Percentiles rank a stretch among this genome's conserved stretches.
phyloP scores from a whole-genome alignment of 2,797 vertebrate species.

The Pagetopsis macropterus region DNA sequence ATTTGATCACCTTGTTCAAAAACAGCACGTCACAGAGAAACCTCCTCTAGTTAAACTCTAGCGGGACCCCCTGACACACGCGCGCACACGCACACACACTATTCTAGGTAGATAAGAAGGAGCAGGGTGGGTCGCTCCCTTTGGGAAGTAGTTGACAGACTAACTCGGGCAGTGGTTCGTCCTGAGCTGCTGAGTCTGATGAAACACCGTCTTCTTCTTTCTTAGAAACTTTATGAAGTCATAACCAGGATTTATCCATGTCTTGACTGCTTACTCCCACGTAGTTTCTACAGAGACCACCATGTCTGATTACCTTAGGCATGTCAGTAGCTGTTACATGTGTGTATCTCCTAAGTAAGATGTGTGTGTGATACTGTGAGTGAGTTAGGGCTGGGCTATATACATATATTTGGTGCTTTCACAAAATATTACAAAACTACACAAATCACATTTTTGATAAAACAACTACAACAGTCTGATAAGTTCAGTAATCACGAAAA shows the following conservation, averaged over 20 bases:
- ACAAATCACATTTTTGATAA: no score
- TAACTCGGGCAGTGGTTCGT: slow-evolving; percentile 45
- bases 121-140: slow-evolving; percentile 35
- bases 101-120: slow-evolving; percentile 29
- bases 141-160: slow-evolving; percentile 9
- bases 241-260: slow-evolving; percentile 18
- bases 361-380: no score
- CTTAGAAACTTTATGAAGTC: slow-evolving; percentile 31
- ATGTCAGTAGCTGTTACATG: no score
- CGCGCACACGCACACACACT: no score
- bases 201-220: slow-evolving; percentile 26
- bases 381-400: no score
- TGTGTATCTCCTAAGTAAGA: no score
- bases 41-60: slow-evolving; percentile 44
- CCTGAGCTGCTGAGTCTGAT: background rate
- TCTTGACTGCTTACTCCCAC: background rate
- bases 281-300: background rate
- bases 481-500: no score
- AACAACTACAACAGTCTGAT: no score
- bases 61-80: slow-evolving; percentile 17
- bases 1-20: slow-evolving; percentile 47
- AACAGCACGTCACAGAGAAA: slow-evolving; percentile 22
- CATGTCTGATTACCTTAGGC: no score
- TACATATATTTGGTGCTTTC: no score
- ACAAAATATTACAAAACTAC: no score